phyloP scores from a whole-genome alignment of 2,797 vertebrate species.

The Pseudomugil tenellus region DNA sequence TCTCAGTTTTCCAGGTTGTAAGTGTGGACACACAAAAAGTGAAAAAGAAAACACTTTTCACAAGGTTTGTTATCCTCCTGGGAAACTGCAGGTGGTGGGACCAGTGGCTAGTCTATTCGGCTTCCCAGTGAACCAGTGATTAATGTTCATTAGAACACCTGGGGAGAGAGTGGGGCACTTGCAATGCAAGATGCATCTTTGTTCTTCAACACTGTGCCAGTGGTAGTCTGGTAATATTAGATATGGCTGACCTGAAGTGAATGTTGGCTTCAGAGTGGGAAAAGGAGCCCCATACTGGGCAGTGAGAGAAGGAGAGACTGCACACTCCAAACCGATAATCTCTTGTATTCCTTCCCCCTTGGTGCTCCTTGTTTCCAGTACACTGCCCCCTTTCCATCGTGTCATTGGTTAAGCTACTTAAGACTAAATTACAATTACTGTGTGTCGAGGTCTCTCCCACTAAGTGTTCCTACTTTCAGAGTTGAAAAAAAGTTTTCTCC shows the following conservation, averaged over 20 bases:
- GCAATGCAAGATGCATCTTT: slow-evolving; percentile 74
- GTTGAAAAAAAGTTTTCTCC: slow-evolving; percentile 41
- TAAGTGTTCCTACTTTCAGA: slow-evolving; percentile 10
- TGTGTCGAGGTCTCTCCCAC: slow-evolving; percentile 48
- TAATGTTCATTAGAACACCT: slow-evolving; percentile 84
- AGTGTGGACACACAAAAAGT: slow-evolving; percentile 51
- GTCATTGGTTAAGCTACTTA: slow-evolving; percentile 79
- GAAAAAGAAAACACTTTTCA: slow-evolving; percentile 67
- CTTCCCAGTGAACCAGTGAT: slow-evolving; percentile 75
- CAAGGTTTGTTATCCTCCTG: slow-evolving; percentile 50
- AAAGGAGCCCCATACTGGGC: slow-evolving; percentile 40
- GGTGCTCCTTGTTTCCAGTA: slow-evolving; percentile 74
- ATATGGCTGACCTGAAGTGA: slow-evolving; percentile 84
- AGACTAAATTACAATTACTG: slow-evolving; percentile 80
- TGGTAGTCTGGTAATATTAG: slow-evolving; percentile 73
- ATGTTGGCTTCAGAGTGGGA: slow-evolving; percentile 66
- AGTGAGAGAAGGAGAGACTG: slow-evolving; percentile 38
- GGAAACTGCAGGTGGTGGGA: slow-evolving; percentile 25
- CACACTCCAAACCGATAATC: slow-evolving; percentile 74
- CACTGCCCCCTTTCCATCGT: slow-evolving; percentile 22
- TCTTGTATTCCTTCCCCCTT: slow-evolving; percentile 76
- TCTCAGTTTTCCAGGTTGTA: slow-evolving; percentile 1
- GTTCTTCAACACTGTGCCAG: slow-evolving; percentile 65
- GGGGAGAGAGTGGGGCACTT: slow-evolving; percentile 50
- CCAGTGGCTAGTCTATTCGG: slow-evolving; percentile 62